Conservation (phyloP, 1,140 invertebrate species). For the Drosophila leontia region DNA sequence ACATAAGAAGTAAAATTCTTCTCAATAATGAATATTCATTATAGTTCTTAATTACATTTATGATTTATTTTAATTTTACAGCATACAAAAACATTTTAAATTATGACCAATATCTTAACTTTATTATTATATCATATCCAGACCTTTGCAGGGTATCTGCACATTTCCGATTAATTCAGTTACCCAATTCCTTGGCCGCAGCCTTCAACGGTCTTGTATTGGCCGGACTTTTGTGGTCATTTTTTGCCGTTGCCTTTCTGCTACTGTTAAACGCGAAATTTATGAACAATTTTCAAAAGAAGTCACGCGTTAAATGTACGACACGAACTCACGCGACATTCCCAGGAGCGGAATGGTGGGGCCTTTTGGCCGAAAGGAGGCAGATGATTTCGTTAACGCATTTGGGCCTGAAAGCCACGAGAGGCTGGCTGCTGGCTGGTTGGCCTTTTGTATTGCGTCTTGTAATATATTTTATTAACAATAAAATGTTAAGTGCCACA, state of each 20-base stretch:
- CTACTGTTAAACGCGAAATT: slow-evolving; percentile 82
- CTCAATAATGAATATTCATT: too few species aligned
- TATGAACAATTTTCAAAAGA: slow-evolving; percentile 79
- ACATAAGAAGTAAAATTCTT: background rate
- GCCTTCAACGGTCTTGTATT: slow-evolving; percentile 65
- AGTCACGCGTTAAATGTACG: slow-evolving; percentile 81
- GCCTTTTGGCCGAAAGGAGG: slow-evolving; percentile 21
- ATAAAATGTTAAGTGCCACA: slow-evolving; percentile 82
- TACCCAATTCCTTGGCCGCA: slow-evolving; percentile 37
- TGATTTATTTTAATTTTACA: background rate
- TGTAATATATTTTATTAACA: slow-evolving; percentile 84
- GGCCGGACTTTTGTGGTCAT: slow-evolving; percentile 30
- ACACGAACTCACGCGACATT: slow-evolving; percentile 79
- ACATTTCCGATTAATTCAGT: slow-evolving; percentile 12
- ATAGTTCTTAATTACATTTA: background rate
- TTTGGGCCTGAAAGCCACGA: slow-evolving; percentile 46
- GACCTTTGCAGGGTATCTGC: slow-evolving; percentile 10
- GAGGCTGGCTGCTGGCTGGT: slow-evolving; percentile 23
- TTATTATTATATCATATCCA: background rate
- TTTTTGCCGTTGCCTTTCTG: slow-evolving; percentile 64
- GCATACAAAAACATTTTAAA: background rate
- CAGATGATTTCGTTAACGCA: slow-evolving; percentile 81
- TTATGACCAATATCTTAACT: too few species aligned
- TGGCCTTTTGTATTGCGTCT: slow-evolving; percentile 78
- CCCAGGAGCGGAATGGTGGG: background rate